Evolutionary conservation across 2,888 invertebrate genomes (phyloP), one percentile per base, ranked within the genome.

Genomic region (Automeris io): DNA sequence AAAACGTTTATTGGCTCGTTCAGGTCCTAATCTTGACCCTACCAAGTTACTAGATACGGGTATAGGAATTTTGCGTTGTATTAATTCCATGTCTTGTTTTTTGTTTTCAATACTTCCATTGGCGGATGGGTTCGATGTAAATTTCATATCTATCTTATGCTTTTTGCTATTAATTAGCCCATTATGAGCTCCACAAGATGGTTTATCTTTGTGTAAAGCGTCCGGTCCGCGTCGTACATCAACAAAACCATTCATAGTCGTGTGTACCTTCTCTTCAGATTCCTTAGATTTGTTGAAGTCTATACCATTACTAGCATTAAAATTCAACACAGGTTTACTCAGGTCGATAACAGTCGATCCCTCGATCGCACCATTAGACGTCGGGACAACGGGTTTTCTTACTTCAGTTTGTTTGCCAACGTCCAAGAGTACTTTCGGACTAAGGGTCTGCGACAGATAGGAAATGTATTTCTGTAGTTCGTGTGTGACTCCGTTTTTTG

Each of bases 381-480:
- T 48, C 22, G 54, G 43, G 23, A 58, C 54, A 13, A 48, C 43
- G 3, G 64, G 47, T 50, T 66, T 70, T 37, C 54, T 57, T 21
- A 56, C 47, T 32, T 78, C 73, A 22, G 62, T 57, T 61, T 76
- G 78, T 50, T 80, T 82, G 21, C 70, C 67, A 42, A 79, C 79
- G 42, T 86, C 85, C 54, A 81, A 70, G 41, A 86, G 64, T 42
- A 85, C 82, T 64, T 83, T 85, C 21, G 86, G 85, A 49, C 74
- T 85, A 41, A 87, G 72, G 35, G 86, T 87, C 52, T 86, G 78
- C 35, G 87, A 83, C 48, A 87, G 61, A 54, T 82, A 86, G 29
- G 85, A 81, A 46, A 87, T 86, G 57, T 87, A 87, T 53, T 86
- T 86, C 49, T 87, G 82, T 42, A 87, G 64, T 51, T 87, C 86